These are phyloP conservation scores for Melierax canorus DNA, from an alignment of 2,113 vertebrate species.

Conservation along the genomic window DNA sequence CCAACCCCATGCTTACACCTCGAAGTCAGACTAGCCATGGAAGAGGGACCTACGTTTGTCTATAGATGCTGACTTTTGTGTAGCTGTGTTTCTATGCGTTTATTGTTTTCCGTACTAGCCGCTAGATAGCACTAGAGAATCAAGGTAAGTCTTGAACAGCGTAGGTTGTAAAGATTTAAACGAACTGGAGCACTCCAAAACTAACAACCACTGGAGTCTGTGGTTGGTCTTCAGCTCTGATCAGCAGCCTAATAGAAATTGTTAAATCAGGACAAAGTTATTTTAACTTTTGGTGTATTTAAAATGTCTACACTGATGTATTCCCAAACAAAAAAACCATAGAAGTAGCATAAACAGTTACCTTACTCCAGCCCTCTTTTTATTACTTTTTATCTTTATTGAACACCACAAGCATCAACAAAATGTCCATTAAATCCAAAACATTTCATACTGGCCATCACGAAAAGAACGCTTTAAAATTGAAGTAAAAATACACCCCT, in stretches of 20 bases:
- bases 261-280: background rate
- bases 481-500: background rate
- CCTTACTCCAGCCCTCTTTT: background rate
- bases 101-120: background rate
- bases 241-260: background rate
- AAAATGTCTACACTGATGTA: background rate
- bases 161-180: background rate
- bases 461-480: background rate
- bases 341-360: background rate
- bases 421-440: background rate
- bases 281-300: background rate
- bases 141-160: background rate
- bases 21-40: background rate
- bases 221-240: background rate
- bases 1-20: background rate
- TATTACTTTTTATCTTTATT: background rate
- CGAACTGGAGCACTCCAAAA: fast-evolving
- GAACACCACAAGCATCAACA: background rate
- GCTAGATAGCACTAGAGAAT: slow-evolving; percentile 71
- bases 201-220: background rate
- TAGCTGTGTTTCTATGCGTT: background rate
- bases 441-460: background rate
- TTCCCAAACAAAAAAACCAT: background rate
- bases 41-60: background rate
- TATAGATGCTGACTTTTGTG: background rate